Evolutionary conservation across 2,888 invertebrate species (phyloP), one percentile per base, ranked within the genome.

Genomic region (Drosophila suboccidentalis): DNA sequence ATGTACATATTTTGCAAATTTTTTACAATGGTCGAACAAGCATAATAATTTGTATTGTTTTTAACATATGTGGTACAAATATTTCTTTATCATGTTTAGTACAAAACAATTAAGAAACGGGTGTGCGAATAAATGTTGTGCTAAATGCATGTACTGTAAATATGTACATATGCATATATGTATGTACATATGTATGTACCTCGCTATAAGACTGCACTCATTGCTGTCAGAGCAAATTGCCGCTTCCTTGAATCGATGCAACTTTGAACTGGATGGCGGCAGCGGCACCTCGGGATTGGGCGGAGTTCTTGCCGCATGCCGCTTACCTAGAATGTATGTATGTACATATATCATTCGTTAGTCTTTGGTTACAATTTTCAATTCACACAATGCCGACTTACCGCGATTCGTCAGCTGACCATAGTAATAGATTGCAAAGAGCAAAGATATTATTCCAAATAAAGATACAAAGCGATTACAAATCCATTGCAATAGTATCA

Each of bases 221-320:
- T 94, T 94, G 4, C 95, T 95, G 90, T 97, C 97, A 0, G 96
- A 95, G 89, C 96, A 96, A 17, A 97, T 95, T 0, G 96, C 97
- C 0, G 95, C 96, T 50, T 93, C 94, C 67, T 94, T 93, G 91
- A 96, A 97, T 1, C 92, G 92, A 78, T 95, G 95, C n/a, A 96
- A 93, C 46, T 91, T 91, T 4, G 97, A 96, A 15, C 94, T 92
- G 0, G 96, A 96, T 0, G 96, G 94, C 15, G 95, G 95, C 39
- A 94, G 93, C 0, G 94, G 93, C 41, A 92, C 92, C 68, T 94
- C 94, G 0, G 96, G 95, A 92, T 97, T 95, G 0, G 95, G 95
- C 0, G 96, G 96, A 5, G 11, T 61, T 34, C 22, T 39, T 4
- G 9, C 6, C 39, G 38, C 58, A 51, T 57, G 44, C 2, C 19